Evolutionary conservation across 2,888 invertebrate species (phyloP).

Genomic region (Zaprionus bogoriensis): DNA sequence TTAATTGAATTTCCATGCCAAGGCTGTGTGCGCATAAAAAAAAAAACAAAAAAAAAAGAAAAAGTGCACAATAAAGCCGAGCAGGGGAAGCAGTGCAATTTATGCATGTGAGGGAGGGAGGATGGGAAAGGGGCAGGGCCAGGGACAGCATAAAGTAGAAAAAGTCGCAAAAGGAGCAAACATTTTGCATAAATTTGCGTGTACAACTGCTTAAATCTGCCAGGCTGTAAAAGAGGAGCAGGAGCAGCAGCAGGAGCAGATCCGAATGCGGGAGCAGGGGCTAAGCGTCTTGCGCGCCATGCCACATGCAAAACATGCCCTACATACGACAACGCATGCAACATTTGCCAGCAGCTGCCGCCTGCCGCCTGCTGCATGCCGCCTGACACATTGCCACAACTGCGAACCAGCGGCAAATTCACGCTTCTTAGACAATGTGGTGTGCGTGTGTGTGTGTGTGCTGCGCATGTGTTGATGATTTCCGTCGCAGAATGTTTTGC

Average conservation of each 20-base stretch:
- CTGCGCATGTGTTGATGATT: conserved; percentile 59
- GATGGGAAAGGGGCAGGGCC: not conserved
- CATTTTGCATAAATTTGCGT: conserved; percentile 66
- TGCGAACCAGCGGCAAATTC: conserved; percentile 54
- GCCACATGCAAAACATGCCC: conserved; percentile 66
- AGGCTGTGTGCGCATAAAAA: no score
- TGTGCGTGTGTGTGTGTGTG: not conserved
- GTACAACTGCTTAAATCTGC: conserved; percentile 63
- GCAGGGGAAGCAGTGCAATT: conserved; percentile 39
- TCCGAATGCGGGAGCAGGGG: no score
- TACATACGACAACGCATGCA: conserved; percentile 27
- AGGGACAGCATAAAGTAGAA: conserved; percentile 6
- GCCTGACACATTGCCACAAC: conserved; percentile 53
- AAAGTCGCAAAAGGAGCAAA: conserved; percentile 21
- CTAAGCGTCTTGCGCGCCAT: no score
- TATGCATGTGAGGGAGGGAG: conserved; percentile 15
- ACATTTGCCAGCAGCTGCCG: conserved; percentile 20
- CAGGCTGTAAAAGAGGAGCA: no score
- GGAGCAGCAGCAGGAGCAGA: no score
- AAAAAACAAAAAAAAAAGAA: no score
- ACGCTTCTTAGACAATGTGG: conserved; percentile 61
- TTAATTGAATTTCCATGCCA: conserved; percentile 76
- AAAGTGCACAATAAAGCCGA: conserved; percentile 38
- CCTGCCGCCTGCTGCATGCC: conserved; percentile 38
- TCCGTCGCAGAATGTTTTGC: conserved; percentile 47